Evolutionary conservation across 2,797 vertebrate genomes (phyloP).

Genomic region (Caiman crocodilus): DNA sequence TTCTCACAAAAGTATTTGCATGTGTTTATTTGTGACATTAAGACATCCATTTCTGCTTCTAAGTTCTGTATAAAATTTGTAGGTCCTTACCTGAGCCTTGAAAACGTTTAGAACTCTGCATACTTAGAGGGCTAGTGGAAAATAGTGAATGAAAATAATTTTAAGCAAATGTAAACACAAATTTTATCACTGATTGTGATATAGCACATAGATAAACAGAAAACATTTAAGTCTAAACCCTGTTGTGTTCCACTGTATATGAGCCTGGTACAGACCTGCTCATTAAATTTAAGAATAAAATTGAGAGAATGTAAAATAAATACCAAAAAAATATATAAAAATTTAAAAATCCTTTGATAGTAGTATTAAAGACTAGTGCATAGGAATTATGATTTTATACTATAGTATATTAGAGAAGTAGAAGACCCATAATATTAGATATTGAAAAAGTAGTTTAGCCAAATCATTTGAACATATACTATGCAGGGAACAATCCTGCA

Average conservation of each 20-base stretch:
- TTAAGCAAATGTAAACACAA: conserved; percentile 15
- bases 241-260: neutral
- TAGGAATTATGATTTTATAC: neutral
- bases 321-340: neutral
- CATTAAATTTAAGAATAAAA: neutral
- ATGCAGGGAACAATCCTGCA: neutral
- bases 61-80: neutral
- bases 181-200: neutral
- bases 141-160: conserved; percentile 12
- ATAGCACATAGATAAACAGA: neutral
- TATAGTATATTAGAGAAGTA: neutral
- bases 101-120: accelerated
- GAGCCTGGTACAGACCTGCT: neutral
- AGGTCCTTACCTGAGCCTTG: conserved; percentile 73
- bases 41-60: neutral
- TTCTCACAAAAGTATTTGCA: neutral
- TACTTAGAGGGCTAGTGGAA: conserved; percentile 58
- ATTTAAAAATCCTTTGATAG: neutral
- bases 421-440: neutral
- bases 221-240: neutral
- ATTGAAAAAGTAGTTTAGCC: neutral
- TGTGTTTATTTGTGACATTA: neutral
- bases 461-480: neutral
- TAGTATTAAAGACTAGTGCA: neutral
- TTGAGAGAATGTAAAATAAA: neutral